phyloP scores from a whole-genome alignment of 2,888 invertebrate species.

The Bellardia pandia region DNA sequence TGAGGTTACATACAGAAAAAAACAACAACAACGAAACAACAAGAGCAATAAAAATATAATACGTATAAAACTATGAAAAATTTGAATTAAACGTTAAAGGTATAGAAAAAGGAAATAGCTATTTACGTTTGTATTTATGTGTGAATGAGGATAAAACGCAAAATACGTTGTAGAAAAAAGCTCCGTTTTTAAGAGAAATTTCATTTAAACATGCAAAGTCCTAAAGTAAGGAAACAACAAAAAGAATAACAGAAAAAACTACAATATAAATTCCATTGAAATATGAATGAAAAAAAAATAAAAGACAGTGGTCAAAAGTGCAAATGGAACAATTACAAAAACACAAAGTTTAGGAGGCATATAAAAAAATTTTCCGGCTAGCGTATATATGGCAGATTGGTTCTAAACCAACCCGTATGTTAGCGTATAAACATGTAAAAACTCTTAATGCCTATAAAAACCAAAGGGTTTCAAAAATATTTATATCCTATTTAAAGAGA shows the following conservation, averaged over 20 bases:
- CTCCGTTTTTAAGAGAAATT: conserved; percentile 43
- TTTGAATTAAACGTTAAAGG: conserved; percentile 42
- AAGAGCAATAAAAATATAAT: conserved; percentile 25
- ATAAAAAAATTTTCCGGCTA: no score
- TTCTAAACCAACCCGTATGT: no score
- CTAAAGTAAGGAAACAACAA: conserved; percentile 47
- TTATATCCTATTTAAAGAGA: no score
- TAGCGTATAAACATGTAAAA: no score
- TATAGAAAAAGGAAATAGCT: conserved; percentile 56
- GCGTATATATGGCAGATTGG: no score
- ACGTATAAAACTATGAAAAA: conserved; percentile 47
- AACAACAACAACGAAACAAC: not conserved
- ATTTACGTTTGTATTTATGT: conserved; percentile 19
- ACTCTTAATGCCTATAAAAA: no score
- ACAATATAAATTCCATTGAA: conserved; percentile 30
- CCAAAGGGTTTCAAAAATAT: no score
- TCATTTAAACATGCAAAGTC: conserved; percentile 63
- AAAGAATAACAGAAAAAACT: conserved; percentile 36
- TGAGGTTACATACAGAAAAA: conserved; percentile 30
- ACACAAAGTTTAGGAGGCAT: no score
- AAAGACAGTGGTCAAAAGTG: conserved; percentile 6
- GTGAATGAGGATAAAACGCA: not conserved
- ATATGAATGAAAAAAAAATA: conserved; percentile 17
- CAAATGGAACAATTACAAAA: no score
- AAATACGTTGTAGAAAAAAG: conserved; percentile 1